A percentile compares a stretch with the other conserved stretches of the same genome.
These are phyloP conservation scores for Drosophila teissieri DNA, from an alignment of 1,140 invertebrate genomes.

Conservation along the genomic window DNA sequence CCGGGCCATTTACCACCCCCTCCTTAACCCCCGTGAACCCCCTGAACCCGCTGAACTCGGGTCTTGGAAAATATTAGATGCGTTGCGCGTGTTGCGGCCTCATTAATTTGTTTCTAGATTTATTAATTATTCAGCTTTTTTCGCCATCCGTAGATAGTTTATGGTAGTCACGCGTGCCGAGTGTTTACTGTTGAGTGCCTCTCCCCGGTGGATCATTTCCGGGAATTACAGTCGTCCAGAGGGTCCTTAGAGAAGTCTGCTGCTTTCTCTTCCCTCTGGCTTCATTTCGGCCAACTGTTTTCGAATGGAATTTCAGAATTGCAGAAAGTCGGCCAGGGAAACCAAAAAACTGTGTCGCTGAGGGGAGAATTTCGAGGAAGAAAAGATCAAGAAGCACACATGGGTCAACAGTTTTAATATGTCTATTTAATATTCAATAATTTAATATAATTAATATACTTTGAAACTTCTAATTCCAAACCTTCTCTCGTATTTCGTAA, in stretches of 20 bases:
- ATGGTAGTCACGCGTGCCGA: slow-evolving; percentile 38
- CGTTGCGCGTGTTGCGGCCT: slow-evolving; percentile 70
- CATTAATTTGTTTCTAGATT: slow-evolving; percentile 78
- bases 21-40: not conserved
- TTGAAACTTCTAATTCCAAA: not conserved
- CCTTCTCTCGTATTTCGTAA: not conserved
- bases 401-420: not conserved
- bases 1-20: slow-evolving; percentile 9
- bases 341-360: not conserved
- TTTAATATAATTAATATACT: no score
- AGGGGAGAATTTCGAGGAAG: not conserved
- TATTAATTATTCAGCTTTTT: slow-evolving; percentile 76
- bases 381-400: not conserved
- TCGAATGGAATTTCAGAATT: slow-evolving; percentile 1
- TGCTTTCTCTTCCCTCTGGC: not conserved
- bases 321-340: not conserved
- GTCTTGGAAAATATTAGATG: slow-evolving; percentile 6
- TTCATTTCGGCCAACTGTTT: slow-evolving; percentile 21
- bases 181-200: slow-evolving; percentile 32
- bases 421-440: no score
- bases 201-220: slow-evolving; percentile 23
- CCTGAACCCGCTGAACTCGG: no score
- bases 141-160: slow-evolving; percentile 24
- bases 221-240: slow-evolving; percentile 27
- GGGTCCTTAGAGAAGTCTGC: slow-evolving; percentile 11